Conservation (phyloP, 2,113 vertebrate genomes). For the Thryonomys swinderianus region DNA sequence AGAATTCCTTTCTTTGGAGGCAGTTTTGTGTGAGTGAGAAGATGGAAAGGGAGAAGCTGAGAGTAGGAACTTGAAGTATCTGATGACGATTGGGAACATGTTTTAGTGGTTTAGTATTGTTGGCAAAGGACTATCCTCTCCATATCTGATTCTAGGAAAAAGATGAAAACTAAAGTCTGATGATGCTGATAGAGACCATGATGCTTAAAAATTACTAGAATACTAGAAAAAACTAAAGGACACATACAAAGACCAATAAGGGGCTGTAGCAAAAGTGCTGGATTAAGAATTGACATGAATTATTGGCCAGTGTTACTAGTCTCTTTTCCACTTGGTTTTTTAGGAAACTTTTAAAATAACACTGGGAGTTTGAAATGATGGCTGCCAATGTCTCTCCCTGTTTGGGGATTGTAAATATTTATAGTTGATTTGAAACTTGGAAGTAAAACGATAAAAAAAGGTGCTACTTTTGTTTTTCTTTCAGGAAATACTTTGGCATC, state of each 20-base stretch:
- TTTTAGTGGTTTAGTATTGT: neutral
- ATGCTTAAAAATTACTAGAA: neutral
- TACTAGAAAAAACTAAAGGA: neutral
- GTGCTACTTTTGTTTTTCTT: constrained; percentile 50
- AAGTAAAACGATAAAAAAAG: constrained; percentile 9
- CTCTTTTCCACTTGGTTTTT: neutral
- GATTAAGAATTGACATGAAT: neutral
- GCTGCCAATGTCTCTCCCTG: neutral
- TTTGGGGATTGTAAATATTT: constrained; percentile 2
- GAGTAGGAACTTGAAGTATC: neutral
- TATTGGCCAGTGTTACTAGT: neutral
- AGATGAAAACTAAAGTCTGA: neutral
- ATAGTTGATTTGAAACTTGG: neutral
- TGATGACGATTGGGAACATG: neutral
- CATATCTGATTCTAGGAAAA: neutral
- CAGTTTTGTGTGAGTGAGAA: neutral
- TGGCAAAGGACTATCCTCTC: neutral
- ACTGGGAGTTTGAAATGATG: neutral
- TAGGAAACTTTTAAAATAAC: constrained; percentile 14
- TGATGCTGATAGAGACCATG: neutral
- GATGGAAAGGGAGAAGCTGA: neutral
- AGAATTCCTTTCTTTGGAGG: constrained; percentile 15
- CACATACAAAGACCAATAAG: neutral
- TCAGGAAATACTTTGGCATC: constrained; percentile 30
- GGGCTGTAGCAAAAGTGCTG: neutral